Evolutionary conservation across 2,113 vertebrate genomes (phyloP).

Genomic region (Orientallactaga bullata): DNA sequence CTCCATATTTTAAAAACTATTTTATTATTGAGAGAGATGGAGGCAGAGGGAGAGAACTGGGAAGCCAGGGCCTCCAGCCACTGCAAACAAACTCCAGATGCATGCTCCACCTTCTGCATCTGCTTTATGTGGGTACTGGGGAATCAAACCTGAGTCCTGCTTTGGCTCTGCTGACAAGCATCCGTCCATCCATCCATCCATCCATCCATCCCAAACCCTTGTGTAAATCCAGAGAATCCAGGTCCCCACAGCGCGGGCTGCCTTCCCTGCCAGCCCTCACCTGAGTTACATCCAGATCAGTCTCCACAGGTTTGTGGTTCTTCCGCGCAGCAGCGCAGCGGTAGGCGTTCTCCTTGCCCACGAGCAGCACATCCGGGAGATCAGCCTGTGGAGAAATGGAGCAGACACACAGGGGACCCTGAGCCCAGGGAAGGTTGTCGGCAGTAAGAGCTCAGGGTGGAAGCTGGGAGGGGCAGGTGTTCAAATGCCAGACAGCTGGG

Average conservation of each 20-base stretch:
- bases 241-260: neutral
- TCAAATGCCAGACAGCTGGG: neutral
- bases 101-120: too few relatives aligned
- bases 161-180: neutral
- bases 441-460: neutral
- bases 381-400: slow-evolving; percentile 64
- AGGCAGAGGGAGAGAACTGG: too few relatives aligned
- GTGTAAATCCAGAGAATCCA: neutral
- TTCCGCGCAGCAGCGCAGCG: slow-evolving; percentile 84
- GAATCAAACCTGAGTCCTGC: too few relatives aligned
- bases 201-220: neutral
- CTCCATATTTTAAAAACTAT: neutral
- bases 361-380: slow-evolving; percentile 72
- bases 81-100: too few relatives aligned
- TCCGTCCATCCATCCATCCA: neutral
- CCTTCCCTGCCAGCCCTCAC: slow-evolving; percentile 46
- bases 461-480: neutral
- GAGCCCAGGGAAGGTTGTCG: neutral
- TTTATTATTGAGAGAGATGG: too few relatives aligned
- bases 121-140: too few relatives aligned
- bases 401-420: neutral
- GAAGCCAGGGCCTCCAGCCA: too few relatives aligned
- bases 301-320: slow-evolving; percentile 65
- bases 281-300: slow-evolving; percentile 64
- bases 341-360: slow-evolving; percentile 85